Evolutionary conservation across 2,888 invertebrate species (phyloP), one percentile per base, ranked within the genome.

Genomic region (Autographa pulchrina): DNA sequence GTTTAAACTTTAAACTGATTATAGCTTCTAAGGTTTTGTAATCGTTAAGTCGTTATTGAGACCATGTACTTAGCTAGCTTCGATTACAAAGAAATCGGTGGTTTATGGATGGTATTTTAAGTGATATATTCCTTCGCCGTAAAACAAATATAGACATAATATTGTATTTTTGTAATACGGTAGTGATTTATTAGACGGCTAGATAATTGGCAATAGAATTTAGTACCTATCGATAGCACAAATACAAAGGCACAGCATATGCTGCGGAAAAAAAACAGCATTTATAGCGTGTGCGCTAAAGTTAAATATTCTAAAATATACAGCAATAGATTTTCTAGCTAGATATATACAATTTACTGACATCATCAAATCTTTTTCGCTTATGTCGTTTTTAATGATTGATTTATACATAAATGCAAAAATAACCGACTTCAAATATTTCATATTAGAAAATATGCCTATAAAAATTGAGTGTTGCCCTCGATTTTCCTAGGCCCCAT

Each of bases 91-190:
- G n/a, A n/a, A 48, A 48, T n/a, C n/a, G 64, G 72, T 72, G 63
- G 72, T 78, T 68, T 66, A n/a, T 56, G 65, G 60, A 38, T 68
- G 63, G 60, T 43, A 61, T 43, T n/a, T 63, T 14, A 18, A 62
- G 64, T 71, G 48, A 41, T 32, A 66, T 67, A 61, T 35, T 65
- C 8, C 18, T 72, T 69, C 72, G 13, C 63, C 11, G 16, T 68
- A 65, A 68, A 38, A 59, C 41, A 62, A 59, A 52, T 61, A 72
- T 72, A 65, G 59, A 72, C 31, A 66, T 58, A 48, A 48, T 48
- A 66, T 69, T 75, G 65, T 75, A 79, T 78, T 79, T 78, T 78
- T 79, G 63, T 79, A 79, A 68, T 70, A 65, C 41, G 31, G 61
- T 75, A 72, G 65, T 43, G 31, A 62, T 77, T 68, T 62, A 65